Conservation (phyloP, 53 echinoderm and acorn worm genomes). For the Apostichopus leukothele region DNA sequence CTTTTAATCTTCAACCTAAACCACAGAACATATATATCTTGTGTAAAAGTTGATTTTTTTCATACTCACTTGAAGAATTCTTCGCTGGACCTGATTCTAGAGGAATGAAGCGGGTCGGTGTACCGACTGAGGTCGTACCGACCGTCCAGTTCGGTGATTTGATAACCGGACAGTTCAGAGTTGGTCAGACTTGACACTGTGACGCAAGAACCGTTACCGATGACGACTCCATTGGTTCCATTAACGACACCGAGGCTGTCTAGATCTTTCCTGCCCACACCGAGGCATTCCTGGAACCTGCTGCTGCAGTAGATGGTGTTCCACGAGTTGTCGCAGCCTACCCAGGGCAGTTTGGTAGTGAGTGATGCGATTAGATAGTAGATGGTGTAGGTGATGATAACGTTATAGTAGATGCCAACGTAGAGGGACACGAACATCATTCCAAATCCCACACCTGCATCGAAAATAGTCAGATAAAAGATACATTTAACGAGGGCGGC, state of each 20-base stretch:
- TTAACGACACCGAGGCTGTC: not conserved
- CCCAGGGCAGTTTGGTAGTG: slow-evolving; percentile 73
- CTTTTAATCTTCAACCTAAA: too few relatives aligned
- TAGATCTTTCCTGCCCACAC: not conserved
- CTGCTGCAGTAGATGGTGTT: slow-evolving; percentile 65
- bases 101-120: slow-evolving; percentile 57
- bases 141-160: slow-evolving; percentile 19
- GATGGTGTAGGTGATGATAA: slow-evolving; percentile 85
- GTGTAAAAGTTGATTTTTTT: too few relatives aligned
- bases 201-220: slow-evolving; percentile 52
- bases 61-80: slow-evolving; percentile 79
- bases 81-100: slow-evolving; percentile 73
- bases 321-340: slow-evolving; percentile 57
- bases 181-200: slow-evolving; percentile 10
- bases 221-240: slow-evolving; percentile 43
- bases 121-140: slow-evolving; percentile 43
- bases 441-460: slow-evolving; percentile 78
- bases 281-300: slow-evolving; percentile 54
- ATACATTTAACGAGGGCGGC: too few relatives aligned
- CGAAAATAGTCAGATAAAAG: too few relatives aligned
- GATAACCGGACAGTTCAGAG: slow-evolving; percentile 44
- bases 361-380: slow-evolving; percentile 81
- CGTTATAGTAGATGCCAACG: slow-evolving; percentile 86
- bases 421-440: slow-evolving; percentile 73
- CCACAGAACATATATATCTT: too few relatives aligned